Evolutionary conservation across 2,888 invertebrate species (phyloP).

Genomic region (Drosophila aldrichi): DNA sequence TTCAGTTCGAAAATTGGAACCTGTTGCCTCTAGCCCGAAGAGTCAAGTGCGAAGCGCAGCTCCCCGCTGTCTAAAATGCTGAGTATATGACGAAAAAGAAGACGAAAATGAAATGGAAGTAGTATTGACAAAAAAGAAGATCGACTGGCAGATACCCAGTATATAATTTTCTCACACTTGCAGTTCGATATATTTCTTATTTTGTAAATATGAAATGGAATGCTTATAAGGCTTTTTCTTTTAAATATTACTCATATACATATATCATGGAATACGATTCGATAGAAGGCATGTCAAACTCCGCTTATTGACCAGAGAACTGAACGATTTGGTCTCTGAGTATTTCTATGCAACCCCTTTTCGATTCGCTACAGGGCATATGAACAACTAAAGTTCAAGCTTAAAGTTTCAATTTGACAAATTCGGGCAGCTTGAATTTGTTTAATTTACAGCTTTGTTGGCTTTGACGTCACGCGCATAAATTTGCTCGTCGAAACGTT

Average conservation of each 20-base stretch:
- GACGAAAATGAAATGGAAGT: neutral
- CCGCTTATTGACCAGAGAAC: neutral
- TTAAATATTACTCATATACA: neutral
- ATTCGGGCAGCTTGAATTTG: constrained; percentile 60
- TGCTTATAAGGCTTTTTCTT: neutral
- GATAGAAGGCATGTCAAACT: neutral
- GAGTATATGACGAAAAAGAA: neutral
- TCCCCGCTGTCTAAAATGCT: neutral
- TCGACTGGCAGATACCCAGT: neutral
- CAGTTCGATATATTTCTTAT: neutral
- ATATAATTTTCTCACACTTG: neutral
- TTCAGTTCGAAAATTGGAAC: constrained; percentile 11
- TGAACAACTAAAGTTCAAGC: constrained; percentile 2
- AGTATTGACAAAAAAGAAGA: neutral
- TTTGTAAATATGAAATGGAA: neutral
- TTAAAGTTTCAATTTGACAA: constrained; percentile 48
- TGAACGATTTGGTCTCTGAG: neutral
- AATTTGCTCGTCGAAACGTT: constrained; percentile 49
- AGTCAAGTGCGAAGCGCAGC: constrained; percentile 35
- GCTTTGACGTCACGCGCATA: constrained; percentile 74
- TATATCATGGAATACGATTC: neutral
- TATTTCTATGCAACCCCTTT: neutral
- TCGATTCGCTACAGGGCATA: neutral
- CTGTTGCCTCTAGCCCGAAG: constrained; percentile 6
- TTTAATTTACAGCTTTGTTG: constrained; percentile 65